Evolutionary conservation across 64 coral and sea anemone genomes (phyloP).

Genomic region (Astreopora myriophthalma): DNA sequence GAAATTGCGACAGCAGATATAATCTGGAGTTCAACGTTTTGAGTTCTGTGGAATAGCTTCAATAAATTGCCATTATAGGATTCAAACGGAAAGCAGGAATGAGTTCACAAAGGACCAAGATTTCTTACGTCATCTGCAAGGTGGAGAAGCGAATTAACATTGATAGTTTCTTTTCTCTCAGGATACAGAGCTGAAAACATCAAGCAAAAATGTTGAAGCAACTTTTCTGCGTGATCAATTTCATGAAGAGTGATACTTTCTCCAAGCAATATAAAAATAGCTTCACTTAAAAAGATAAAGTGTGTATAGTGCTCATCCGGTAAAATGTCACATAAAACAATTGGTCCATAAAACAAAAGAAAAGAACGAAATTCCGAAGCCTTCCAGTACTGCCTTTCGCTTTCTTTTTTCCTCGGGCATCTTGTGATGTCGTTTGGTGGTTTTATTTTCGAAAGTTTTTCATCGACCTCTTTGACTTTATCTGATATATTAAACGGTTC

Average conservation of each 20-base stretch:
- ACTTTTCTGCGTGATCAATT: slow-evolving; percentile 30
- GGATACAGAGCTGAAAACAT: slow-evolving; percentile 27
- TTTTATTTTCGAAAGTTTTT: slow-evolving; percentile 27
- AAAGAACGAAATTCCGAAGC: slow-evolving; percentile 51
- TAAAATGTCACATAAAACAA: slow-evolving; percentile 15
- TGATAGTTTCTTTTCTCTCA: neutral
- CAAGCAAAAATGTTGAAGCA: slow-evolving; percentile 54
- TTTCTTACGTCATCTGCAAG: neutral
- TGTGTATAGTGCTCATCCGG: slow-evolving; percentile 40
- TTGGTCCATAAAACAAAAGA: slow-evolving; percentile 12
- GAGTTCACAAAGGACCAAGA: slow-evolving; percentile 31
- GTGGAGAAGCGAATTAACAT: slow-evolving; percentile 27
- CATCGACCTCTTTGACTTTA: slow-evolving; percentile 11
- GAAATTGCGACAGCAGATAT: neutral
- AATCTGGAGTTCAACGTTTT: slow-evolving; percentile 40
- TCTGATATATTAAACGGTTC: slow-evolving; percentile 57
- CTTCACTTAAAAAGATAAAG: slow-evolving; percentile 57
- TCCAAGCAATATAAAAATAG: slow-evolving; percentile 39
- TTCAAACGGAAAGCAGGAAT: slow-evolving; percentile 25
- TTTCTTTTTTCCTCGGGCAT: neutral
- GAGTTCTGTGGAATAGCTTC: slow-evolving; percentile 38
- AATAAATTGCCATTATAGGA: neutral
- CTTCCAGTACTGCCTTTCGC: slow-evolving; percentile 43
- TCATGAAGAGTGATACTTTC: neutral
- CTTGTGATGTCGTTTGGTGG: slow-evolving; percentile 48